Base-by-base conservation (phyloP, 1,140 invertebrate genomes). In the Pseudomyrmex concolor region DNA sequence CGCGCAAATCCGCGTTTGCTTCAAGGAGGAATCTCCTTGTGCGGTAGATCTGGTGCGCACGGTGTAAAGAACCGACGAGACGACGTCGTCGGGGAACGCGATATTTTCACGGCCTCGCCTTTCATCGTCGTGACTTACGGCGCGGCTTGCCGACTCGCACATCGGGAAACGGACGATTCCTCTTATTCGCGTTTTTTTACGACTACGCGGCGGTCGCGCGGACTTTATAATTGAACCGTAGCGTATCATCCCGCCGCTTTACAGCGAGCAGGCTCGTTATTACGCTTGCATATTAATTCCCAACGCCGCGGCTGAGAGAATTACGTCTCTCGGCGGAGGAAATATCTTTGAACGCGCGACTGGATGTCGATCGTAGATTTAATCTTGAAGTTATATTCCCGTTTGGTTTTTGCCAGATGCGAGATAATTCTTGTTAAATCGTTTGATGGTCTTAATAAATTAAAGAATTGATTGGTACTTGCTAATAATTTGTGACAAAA, bases 31-130 rank as follows among this genome's bases (percentile, higher is more conserved):
- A 62, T 50, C 63, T 55, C 34, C 67, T 72, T 70, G 76, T 67
- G 76, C 51, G 59, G 67, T 34, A 66, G 48, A 55, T 43, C 74
- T n/a, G 43, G 55, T 48, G 74, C 17, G 19, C 8, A 34, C 9
- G 50, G 43, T 15, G 34, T 34, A 34, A 67, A 64, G 43, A 19
- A 2, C 63, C 17, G 50, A 25, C 70, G 50, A 55, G 45, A 8
- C 72, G n/a, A 22, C 67, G 48, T 54, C 34, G 66, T 57, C 66
- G 63, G 43, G 57, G n/a, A n/a, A 48, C 45, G 84, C 68, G 73
- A 86, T 86, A 86, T 84, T 86, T 86, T 86, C 67, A 70, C 43
- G 51, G 54, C 62, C 48, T 62, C 84, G 48, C 54, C 72, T 83
- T 66, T 83, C 73, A 77, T 77, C 62, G 48, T 66, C 62, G 62